Conservation (phyloP, 2,888 invertebrate genomes). For the Drosophila helvetica region DNA sequence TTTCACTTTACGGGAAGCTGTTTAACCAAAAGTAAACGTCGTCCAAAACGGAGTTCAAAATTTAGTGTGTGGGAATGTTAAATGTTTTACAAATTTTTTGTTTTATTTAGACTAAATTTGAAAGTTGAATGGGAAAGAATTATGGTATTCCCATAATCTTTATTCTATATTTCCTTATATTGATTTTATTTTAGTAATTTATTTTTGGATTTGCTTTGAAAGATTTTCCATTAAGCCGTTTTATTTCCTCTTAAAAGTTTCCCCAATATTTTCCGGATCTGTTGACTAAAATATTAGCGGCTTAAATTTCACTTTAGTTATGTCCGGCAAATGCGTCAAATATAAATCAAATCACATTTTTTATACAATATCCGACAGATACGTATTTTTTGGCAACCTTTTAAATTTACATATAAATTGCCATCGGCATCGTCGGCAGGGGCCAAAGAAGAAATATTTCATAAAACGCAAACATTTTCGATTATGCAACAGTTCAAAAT, state of each 20-base stretch:
- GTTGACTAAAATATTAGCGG: neutral
- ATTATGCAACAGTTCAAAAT: conserved; percentile 19
- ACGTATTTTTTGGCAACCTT: conserved; percentile 42
- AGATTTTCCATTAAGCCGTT: neutral
- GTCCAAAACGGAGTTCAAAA: neutral
- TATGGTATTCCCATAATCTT: neutral
- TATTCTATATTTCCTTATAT: neutral
- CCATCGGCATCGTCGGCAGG: conserved; percentile 9
- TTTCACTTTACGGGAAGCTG: conserved; percentile 22
- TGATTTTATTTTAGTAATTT: no score
- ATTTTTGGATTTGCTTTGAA: no score
- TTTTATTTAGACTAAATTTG: conserved; percentile 3
- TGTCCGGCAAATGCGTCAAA: conserved; percentile 4
- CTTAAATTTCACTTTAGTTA: conserved; percentile 18
- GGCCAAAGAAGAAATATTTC: conserved; percentile 9
- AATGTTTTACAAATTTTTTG: conserved; percentile 3
- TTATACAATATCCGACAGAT: conserved; percentile 38
- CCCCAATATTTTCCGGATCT: conserved; percentile 2
- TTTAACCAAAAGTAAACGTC: conserved; percentile 12
- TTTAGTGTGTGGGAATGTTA: neutral
- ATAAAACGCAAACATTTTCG: neutral
- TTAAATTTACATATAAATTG: conserved; percentile 44
- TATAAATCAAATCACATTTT: conserved; percentile 12
- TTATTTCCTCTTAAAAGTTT: no score
- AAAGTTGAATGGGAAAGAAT: neutral